Evolutionary conservation across 2,888 invertebrate genomes (phyloP).

Genomic region (Gastrophysa polygoni): DNA sequence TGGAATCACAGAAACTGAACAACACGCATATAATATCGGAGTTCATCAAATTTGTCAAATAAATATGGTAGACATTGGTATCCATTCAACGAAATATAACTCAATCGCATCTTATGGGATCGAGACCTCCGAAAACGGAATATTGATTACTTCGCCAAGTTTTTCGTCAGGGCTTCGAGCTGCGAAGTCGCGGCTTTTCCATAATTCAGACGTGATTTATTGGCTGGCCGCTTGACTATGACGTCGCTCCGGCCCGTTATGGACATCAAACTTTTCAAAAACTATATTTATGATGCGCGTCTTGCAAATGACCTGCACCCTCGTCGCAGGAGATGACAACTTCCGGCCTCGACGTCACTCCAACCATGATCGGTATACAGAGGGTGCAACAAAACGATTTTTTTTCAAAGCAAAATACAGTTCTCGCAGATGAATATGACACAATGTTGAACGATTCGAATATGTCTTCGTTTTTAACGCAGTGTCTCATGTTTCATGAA

Average conservation of each 20-base stretch:
- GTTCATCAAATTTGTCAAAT: too few relatives aligned
- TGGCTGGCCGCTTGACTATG: conserved; percentile 48
- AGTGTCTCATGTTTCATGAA: too few relatives aligned
- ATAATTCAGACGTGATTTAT: conserved; percentile 39
- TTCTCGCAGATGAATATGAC: too few relatives aligned
- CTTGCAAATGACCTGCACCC: conserved; percentile 45
- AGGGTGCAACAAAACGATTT: background rate
- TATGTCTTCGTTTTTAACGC: too few relatives aligned
- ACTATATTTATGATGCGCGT: conserved; percentile 48
- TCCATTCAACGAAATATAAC: too few relatives aligned
- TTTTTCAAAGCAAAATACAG: too few relatives aligned
- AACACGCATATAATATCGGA: too few relatives aligned
- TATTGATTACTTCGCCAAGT: conserved; percentile 22
- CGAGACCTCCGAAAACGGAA: conserved; percentile 20
- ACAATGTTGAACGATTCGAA: too few relatives aligned
- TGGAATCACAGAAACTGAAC: too few relatives aligned
- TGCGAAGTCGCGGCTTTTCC: conserved; percentile 17
- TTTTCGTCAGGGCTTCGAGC: conserved; percentile 15
- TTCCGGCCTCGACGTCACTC: background rate
- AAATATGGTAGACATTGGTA: too few relatives aligned
- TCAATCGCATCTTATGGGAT: too few relatives aligned
- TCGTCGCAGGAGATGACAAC: conserved; percentile 17
- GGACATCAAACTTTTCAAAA: conserved; percentile 49
- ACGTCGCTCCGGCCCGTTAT: conserved; percentile 48
- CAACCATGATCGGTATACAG: background rate